Percentiles rank a stretch among this genome's conserved stretches.
Conservation (phyloP, 2,113 vertebrate species). For the Rhinichthys klamathensis region DNA sequence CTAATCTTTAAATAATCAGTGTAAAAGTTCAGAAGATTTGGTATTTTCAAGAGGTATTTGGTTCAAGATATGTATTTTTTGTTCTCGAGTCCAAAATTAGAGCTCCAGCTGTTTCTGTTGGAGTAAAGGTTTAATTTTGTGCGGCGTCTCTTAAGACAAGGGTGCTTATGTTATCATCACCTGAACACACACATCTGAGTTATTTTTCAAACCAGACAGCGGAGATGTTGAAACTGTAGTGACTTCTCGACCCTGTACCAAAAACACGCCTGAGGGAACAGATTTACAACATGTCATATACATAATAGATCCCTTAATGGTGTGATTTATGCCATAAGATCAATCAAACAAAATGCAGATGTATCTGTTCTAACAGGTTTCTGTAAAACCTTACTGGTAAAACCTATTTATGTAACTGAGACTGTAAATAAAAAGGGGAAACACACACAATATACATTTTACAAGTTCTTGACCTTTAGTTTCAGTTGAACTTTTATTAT, state of each 20-base stretch:
- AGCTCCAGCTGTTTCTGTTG: conserved; percentile 69
- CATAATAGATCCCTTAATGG: background rate
- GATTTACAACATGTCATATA: conserved; percentile 19
- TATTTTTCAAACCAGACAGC: conserved; percentile 28
- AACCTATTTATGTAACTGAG: background rate
- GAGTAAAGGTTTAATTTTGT: conserved; percentile 63
- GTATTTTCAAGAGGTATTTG: too few species aligned
- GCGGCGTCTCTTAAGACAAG: conserved; percentile 61
- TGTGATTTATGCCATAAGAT: conserved; percentile 15
- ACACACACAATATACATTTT: conserved; percentile 52
- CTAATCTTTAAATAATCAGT: background rate
- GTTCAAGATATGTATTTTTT: background rate
- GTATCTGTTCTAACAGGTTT: background rate
- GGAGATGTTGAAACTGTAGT: conserved; percentile 3
- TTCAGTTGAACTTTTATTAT: conserved; percentile 61
- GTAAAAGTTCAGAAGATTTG: background rate
- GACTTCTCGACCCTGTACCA: background rate
- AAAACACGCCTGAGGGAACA: background rate
- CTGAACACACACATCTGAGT: conserved; percentile 1
- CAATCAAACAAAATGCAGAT: background rate
- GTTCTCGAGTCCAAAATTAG: background rate
- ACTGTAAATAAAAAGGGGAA: background rate
- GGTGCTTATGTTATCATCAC: conserved; percentile 25
- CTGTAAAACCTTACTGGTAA: background rate
- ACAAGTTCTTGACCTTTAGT: conserved; percentile 58